A percentile compares a stretch with the other conserved stretches of the same genome.
Evolutionary conservation across 1,140 invertebrate species (phyloP).

Genomic region (Drosophila eugracilis): DNA sequence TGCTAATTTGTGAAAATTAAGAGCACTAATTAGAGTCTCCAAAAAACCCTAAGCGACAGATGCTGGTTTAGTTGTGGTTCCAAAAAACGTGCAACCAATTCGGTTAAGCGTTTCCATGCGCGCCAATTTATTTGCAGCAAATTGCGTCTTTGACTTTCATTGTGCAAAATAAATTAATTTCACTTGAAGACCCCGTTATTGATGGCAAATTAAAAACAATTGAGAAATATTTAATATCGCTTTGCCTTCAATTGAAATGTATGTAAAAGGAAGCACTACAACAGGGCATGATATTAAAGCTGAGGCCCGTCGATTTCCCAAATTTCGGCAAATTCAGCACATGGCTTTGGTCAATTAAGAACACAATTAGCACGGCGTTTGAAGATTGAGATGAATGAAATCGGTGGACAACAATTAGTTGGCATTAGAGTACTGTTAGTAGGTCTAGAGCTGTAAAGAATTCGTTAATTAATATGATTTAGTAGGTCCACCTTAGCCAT

Average conservation of each 20-base stretch:
- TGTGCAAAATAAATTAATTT: slow-evolving; percentile 82
- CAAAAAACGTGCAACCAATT: slow-evolving; percentile 33
- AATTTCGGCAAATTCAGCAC: slow-evolving; percentile 38
- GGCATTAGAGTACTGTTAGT: slow-evolving; percentile 3
- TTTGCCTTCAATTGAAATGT: slow-evolving; percentile 70
- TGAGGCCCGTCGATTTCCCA: slow-evolving; percentile 17
- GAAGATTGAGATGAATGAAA: slow-evolving; percentile 18
- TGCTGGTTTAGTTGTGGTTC: slow-evolving; percentile 26
- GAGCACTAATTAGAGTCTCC: slow-evolving; percentile 56
- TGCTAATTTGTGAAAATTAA: slow-evolving; percentile 68
- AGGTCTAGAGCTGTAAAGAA: neutral
- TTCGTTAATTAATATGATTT: too few relatives aligned
- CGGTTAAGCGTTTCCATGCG: slow-evolving; percentile 33
- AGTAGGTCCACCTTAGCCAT: slow-evolving; percentile 15
- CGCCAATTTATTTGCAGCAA: slow-evolving; percentile 50
- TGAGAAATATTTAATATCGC: slow-evolving; percentile 73
- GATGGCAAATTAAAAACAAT: slow-evolving; percentile 81
- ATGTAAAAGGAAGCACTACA: slow-evolving; percentile 43
- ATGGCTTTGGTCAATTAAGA: slow-evolving; percentile 67
- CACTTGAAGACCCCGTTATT: slow-evolving; percentile 80
- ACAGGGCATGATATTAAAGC: slow-evolving; percentile 27
- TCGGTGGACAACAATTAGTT: slow-evolving; percentile 12
- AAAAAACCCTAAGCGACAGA: slow-evolving; percentile 34
- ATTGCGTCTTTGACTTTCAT: slow-evolving; percentile 75
- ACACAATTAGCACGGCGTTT: slow-evolving; percentile 14